Evolutionary conservation across 2,888 invertebrate genomes (phyloP).

Genomic region (Deilephila elpenor): DNA sequence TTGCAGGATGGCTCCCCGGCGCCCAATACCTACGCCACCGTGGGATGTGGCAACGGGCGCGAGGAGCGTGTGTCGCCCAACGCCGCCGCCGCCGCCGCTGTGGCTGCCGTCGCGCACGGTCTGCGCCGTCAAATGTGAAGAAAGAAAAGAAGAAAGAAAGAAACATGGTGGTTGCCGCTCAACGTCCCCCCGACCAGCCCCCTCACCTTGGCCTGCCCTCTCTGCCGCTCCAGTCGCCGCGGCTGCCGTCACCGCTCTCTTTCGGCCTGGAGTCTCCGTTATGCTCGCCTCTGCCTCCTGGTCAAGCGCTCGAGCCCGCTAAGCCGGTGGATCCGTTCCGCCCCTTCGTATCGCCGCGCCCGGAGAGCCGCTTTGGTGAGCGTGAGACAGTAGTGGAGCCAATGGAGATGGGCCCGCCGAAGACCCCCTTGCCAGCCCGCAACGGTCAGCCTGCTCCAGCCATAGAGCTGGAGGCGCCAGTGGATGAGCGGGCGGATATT

Average conservation of each 20-base stretch:
- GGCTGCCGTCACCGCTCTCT: conserved; percentile 82
- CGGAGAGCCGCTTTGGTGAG: conserved; percentile 87
- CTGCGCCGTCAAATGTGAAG: conserved; percentile 94
- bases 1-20: conserved; percentile 87
- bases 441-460: conserved; percentile 59
- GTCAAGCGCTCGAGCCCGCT: conserved; percentile 87
- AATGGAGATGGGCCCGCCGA: conserved; percentile 77
- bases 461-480: conserved; percentile 84
- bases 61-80: conserved; percentile 83
- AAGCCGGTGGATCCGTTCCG: conserved; percentile 81
- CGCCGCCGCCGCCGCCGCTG: conserved; percentile 92
- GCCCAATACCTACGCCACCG: conserved; percentile 83
- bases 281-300: conserved; percentile 86
- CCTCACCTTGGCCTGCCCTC: conserved; percentile 80
- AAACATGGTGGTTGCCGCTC: conserved; percentile 88
- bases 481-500: conserved; percentile 85
- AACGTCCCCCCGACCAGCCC: conserved; percentile 73
- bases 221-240: conserved; percentile 74
- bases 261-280: conserved; percentile 86
- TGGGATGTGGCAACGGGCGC: conserved; percentile 83
- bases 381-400: conserved; percentile 81
- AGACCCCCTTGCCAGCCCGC: conserved; percentile 65
- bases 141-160: too few species aligned
- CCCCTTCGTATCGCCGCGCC: conserved; percentile 85
- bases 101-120: conserved; percentile 93